phyloP scores from a whole-genome alignment of 1,140 invertebrate species.

The Antheraea mylitta region DNA sequence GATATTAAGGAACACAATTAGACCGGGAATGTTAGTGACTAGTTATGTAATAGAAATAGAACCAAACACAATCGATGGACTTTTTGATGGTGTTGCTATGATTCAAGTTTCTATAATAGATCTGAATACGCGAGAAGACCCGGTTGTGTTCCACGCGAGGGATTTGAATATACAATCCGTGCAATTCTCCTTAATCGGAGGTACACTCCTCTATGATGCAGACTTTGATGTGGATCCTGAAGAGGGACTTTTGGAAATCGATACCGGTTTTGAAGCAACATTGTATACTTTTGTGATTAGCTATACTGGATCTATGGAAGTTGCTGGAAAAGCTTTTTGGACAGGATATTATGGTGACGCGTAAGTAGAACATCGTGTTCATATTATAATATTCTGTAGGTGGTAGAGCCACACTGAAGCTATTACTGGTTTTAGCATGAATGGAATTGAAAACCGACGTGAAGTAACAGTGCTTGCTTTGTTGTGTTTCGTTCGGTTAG shows the following conservation, averaged over 20 bases:
- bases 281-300: constrained; percentile 42
- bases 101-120: constrained; percentile 36
- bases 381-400: no score
- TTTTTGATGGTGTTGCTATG: constrained; percentile 34
- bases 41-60: constrained; percentile 38
- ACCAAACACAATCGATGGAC: constrained; percentile 21
- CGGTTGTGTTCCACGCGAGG: constrained; percentile 36
- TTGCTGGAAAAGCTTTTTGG: constrained; percentile 37
- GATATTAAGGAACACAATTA: constrained; percentile 34
- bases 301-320: constrained; percentile 36
- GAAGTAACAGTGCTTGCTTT: no score
- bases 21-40: constrained; percentile 44
- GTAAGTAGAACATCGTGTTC: constrained; percentile 35
- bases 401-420: no score
- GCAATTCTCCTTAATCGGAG: constrained; percentile 30
- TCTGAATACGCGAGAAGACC: constrained; percentile 33
- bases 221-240: constrained; percentile 28
- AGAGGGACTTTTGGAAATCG: constrained; percentile 40
- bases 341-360: constrained; percentile 29
- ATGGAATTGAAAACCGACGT: no score
- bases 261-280: constrained; percentile 25
- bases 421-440: no score
- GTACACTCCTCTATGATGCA: constrained; percentile 20
- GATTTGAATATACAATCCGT: constrained; percentile 38
- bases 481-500: no score